phyloP scores from a whole-genome alignment of 2,888 invertebrate genomes.

The Ophonus ardosiacus region DNA sequence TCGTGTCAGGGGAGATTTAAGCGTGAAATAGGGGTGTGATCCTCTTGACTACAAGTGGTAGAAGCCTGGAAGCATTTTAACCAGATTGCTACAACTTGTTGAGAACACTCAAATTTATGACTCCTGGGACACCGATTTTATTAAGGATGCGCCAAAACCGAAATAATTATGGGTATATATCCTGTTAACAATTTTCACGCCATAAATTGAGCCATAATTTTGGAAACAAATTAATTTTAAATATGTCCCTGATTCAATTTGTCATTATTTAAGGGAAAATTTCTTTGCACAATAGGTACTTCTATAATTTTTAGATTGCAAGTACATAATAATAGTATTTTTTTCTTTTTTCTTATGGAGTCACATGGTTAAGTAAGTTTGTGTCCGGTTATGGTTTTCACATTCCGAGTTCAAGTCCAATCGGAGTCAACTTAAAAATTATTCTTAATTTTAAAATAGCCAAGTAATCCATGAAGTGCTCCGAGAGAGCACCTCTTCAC shows the following conservation, averaged over 20 bases:
- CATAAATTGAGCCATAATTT: not conserved
- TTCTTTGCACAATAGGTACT: too few relatives aligned
- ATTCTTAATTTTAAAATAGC: too few relatives aligned
- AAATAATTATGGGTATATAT: not conserved
- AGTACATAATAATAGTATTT: too few relatives aligned
- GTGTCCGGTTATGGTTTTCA: too few relatives aligned
- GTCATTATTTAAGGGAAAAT: too few relatives aligned
- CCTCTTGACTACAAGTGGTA: constrained; percentile 11
- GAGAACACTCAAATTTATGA: constrained; percentile 22
- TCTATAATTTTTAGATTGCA: too few relatives aligned
- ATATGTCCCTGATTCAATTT: not conserved
- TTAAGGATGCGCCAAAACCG: not conserved
- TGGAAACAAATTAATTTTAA: not conserved
- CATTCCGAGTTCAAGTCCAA: too few relatives aligned
- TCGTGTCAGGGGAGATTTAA: constrained; percentile 31
- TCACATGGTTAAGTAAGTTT: too few relatives aligned
- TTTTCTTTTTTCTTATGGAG: too few relatives aligned
- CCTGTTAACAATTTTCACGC: not conserved
- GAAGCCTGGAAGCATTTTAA: constrained; percentile 6
- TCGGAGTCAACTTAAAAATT: too few relatives aligned
- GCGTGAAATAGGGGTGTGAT: constrained; percentile 26
- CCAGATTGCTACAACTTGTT: constrained; percentile 28
- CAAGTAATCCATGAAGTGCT: too few relatives aligned
- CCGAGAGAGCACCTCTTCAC: too few relatives aligned
- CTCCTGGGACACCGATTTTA: not conserved